phyloP scores from a whole-genome alignment of 2,888 invertebrate species.

The Anagyrus pseudococci region DNA sequence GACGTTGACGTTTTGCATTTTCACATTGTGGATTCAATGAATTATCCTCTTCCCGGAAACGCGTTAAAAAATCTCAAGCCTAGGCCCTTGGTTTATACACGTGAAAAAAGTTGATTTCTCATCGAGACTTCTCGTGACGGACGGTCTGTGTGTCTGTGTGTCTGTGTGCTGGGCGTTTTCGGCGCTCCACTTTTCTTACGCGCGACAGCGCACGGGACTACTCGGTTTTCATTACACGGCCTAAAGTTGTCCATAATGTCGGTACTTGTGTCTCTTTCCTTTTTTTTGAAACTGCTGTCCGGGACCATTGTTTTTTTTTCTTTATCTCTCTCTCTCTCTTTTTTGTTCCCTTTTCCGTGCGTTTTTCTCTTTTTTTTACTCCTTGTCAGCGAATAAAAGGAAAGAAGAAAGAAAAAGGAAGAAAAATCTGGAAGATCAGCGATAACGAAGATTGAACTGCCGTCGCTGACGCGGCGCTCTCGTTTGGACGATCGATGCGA shows the following conservation, averaged over 20 bases:
- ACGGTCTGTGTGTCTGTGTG: too few relatives aligned
- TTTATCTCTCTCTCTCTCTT: too few relatives aligned
- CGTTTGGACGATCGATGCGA: neutral
- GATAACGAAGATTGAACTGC: neutral
- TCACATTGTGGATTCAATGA: too few relatives aligned
- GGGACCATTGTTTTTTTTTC: too few relatives aligned
- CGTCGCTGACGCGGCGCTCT: neutral
- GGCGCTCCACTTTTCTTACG: too few relatives aligned
- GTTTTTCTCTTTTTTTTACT: neutral
- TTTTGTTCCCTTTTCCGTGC: neutral
- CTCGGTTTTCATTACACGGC: slow-evolving; percentile 15
- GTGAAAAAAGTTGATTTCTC: slow-evolving; percentile 47
- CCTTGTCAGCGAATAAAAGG: slow-evolving; percentile 4
- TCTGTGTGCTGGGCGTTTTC: too few relatives aligned
- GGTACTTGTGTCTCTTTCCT: slow-evolving; percentile 20
- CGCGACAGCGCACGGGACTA: slow-evolving; percentile 23
- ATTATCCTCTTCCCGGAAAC: too few relatives aligned
- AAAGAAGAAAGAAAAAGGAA: too few relatives aligned
- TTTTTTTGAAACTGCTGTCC: neutral
- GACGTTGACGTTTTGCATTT: too few relatives aligned
- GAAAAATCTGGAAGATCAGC: slow-evolving; percentile 13
- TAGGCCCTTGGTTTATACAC: too few relatives aligned
- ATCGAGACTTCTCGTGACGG: slow-evolving; percentile 42
- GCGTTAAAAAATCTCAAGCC: too few relatives aligned
- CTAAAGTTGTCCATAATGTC: slow-evolving; percentile 17